These are phyloP conservation scores for Artibeus jamaicensis DNA, from an alignment of 2,797 vertebrate genomes.

Conservation along the genomic window DNA sequence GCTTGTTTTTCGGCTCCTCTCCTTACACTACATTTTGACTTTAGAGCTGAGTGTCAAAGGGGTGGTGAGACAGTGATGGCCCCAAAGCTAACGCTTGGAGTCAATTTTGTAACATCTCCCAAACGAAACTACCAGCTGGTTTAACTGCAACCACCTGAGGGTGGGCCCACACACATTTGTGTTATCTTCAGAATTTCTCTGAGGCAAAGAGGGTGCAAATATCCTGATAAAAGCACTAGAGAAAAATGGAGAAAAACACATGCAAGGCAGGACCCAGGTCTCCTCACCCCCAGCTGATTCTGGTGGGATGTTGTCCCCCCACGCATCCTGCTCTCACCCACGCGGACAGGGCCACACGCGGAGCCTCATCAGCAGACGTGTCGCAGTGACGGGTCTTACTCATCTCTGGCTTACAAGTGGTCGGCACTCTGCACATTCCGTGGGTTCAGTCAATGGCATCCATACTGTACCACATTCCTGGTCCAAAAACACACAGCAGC, in stretches of 20 bases:
- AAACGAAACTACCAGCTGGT: not conserved
- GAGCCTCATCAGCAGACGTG: not conserved
- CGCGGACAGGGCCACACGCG: not conserved
- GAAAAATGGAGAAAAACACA: not conserved
- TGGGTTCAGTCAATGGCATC: not conserved
- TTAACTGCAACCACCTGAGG: not conserved
- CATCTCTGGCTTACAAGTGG: not conserved
- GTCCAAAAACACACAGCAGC: not conserved
- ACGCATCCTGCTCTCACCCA: not conserved
- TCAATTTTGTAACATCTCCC: not conserved
- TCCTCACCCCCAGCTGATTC: not conserved
- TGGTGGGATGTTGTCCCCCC: not conserved
- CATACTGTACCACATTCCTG: not conserved
- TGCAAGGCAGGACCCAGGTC: not conserved
- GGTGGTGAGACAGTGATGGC: not conserved
- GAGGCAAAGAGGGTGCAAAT: not conserved
- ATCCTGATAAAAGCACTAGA: not conserved
- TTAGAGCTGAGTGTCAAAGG: not conserved
- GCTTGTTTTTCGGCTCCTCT: not conserved
- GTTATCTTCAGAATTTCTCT: not conserved
- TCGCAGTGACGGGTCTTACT: not conserved
- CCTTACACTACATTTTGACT: not conserved
- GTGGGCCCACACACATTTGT: not conserved
- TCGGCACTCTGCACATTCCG: not conserved
- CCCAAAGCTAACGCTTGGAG: not conserved